Evolutionary conservation across 35 echinoderm and acorn worm species (phyloP), one percentile per base, ranked within the genome.

Genomic region (Lytechinus variegatus): DNA sequence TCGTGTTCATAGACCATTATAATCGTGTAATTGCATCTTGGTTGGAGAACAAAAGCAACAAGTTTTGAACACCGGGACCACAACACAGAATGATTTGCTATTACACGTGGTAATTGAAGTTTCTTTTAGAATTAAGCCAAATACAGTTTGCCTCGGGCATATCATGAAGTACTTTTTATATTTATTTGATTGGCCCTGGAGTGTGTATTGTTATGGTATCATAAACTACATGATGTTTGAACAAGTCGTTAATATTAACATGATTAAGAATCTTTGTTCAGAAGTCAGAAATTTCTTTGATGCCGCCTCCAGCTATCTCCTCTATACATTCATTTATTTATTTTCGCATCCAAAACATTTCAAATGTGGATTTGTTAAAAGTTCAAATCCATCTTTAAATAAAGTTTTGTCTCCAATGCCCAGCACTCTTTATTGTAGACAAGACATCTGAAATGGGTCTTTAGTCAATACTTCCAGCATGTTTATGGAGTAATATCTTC

Each of bases 1-100:
- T n/a, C n/a, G 66, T 79, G 66, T 79, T 79, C 66, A 79, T 79
- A 79, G 66, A 79, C 66, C 66, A 79, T 79, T 79, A 79, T 79
- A 79, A 79, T 79, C 66, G n/a, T 79, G 66, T 79, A 79, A 79
- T 79, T 79, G 66, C 66, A 79, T 79, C 66, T 79, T 79, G 66
- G 66, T 79, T 5, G 4, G 66, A 24, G 66, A 79, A 79, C 66
- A 79, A 79, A 79, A 79, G 66, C 66, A 79, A 79, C 66, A 79
- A 79, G 66, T 60, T 12, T 44, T 5, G 57, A 60, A 60, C 57
- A 60, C 10, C 66, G 66, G 66, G 21, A 79, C 66, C 66, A 79
- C 66, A 79, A n/a, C 66, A 24, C 66, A 19, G 19, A 24, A 24
- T 79, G 24, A 79, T 79, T 79, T 79, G 66, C 66, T 79, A 79